Conservation (phyloP, 2,888 invertebrate species). For the Ochropleura plecta region DNA sequence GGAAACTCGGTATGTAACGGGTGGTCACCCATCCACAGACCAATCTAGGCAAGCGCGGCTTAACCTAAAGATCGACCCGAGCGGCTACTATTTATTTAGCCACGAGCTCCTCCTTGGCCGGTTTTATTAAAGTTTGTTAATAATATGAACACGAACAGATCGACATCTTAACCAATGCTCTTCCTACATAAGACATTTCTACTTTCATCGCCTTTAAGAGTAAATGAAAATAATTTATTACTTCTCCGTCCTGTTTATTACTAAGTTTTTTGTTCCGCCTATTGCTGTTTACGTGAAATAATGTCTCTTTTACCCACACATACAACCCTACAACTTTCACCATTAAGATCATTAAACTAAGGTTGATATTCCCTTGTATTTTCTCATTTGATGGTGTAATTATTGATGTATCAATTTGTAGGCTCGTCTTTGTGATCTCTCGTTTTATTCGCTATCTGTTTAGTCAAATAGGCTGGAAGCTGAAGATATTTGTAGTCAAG, state of each 20-base stretch:
- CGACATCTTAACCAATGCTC: background rate
- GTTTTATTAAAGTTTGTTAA: background rate
- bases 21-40: too few species aligned
- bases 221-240: conserved; percentile 63
- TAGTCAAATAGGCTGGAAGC: conserved; percentile 49
- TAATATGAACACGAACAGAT: conserved; percentile 15
- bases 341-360: accelerated
- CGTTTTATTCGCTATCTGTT: conserved; percentile 44
- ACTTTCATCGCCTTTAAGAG: conserved; percentile 40
- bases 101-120: too few species aligned
- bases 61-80: too few species aligned
- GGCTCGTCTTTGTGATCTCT: conserved; percentile 20
- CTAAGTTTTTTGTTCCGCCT: conserved; percentile 49
- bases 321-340: background rate
- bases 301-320: conserved; percentile 27
- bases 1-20: too few species aligned
- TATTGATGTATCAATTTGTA: conserved; percentile 64
- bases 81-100: too few species aligned
- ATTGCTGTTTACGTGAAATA: conserved; percentile 50
- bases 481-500: conserved; percentile 37
- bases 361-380: conserved; percentile 8
- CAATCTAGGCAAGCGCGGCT: too few species aligned
- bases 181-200: conserved; percentile 31
- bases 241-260: conserved; percentile 59
- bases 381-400: conserved; percentile 48